Percentiles rank a stretch among this genome's conserved stretches.
phyloP scores from a whole-genome alignment of 1,140 invertebrate genomes.

The Drosophila pectinifera region DNA sequence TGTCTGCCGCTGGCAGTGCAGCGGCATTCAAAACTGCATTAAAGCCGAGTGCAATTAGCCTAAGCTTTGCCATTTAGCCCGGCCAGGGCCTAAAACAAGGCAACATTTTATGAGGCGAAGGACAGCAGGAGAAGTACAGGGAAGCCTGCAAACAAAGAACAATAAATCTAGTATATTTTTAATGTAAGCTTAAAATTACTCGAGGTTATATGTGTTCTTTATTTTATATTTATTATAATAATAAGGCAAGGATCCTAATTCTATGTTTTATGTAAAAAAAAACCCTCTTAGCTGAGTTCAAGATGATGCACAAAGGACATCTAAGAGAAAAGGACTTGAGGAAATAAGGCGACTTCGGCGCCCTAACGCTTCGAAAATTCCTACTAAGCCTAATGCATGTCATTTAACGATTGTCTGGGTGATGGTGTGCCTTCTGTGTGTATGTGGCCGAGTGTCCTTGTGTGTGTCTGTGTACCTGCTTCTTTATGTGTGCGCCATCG shows the following conservation, averaged over 20 bases:
- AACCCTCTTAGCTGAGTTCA: too few species aligned
- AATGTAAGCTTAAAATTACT: not conserved
- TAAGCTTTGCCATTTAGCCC: constrained; percentile 58
- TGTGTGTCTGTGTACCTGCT: constrained; percentile 8
- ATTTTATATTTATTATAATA: too few species aligned
- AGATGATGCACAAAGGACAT: not conserved
- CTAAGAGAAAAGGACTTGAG: not conserved
- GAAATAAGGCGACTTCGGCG: not conserved
- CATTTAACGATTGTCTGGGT: constrained; percentile 32
- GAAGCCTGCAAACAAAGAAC: not conserved
- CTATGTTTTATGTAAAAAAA: too few species aligned
- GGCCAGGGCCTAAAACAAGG: constrained; percentile 28
- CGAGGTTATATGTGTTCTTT: not conserved
- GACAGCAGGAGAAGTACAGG: not conserved
- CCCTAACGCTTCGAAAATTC: constrained; percentile 45
- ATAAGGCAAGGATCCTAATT: too few species aligned
- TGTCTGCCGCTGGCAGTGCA: constrained; percentile 22
- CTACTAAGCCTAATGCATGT: constrained; percentile 59
- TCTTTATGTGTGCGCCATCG: constrained; percentile 23
- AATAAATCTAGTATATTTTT: not conserved
- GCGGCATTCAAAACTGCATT: constrained; percentile 61
- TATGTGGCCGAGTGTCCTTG: not conserved
- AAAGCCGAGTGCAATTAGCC: constrained; percentile 63
- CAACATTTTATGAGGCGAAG: constrained; percentile 26
- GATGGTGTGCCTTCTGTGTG: constrained; percentile 6